Percentiles rank a stretch among this genome's conserved stretches.
phyloP scores from a whole-genome alignment of 2,113 vertebrate genomes.

The Spermophilus dauricus region DNA sequence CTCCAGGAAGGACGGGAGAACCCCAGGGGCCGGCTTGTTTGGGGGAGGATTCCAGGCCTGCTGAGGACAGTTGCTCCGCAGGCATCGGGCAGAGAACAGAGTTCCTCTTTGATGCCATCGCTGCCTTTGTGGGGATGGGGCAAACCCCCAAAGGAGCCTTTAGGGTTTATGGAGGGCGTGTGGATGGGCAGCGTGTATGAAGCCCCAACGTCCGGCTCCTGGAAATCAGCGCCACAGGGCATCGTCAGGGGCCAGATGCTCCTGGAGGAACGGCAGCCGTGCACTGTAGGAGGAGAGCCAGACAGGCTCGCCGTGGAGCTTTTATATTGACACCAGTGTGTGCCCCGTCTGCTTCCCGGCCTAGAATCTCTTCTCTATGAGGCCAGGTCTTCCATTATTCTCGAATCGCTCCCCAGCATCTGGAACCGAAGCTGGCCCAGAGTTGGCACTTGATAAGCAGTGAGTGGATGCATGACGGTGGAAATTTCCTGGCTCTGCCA shows the following conservation, averaged over 20 bases:
- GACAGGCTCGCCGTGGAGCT: neutral
- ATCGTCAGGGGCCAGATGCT: neutral
- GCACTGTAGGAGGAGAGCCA: neutral
- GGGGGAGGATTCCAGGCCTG: conserved; percentile 79
- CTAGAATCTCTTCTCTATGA: conserved; percentile 19
- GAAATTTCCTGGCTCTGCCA: neutral
- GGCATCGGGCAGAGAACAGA: conserved; percentile 81
- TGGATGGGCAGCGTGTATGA: conserved; percentile 40
- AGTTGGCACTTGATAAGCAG: neutral
- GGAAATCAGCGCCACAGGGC: conserved; percentile 45
- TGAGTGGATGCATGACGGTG: neutral
- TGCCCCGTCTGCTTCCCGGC: neutral
- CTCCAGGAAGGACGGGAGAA: conserved; percentile 84
- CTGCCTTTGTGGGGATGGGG: conserved; percentile 72
- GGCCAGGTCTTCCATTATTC: neutral
- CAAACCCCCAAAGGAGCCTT: conserved; percentile 69
- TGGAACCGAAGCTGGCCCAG: neutral
- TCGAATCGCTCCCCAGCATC: neutral
- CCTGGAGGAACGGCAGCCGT: neutral
- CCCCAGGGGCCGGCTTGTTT: conserved; percentile 83
- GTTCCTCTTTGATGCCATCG: conserved; percentile 66
- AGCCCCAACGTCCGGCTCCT: conserved; percentile 48
- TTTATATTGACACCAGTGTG: neutral
- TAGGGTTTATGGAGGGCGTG: conserved; percentile 74
- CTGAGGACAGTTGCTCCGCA: conserved; percentile 81